Evolutionary conservation across 2,113 vertebrate species (phyloP), one percentile per base, ranked within the genome.

Genomic region (Petaurus breviceps): DNA sequence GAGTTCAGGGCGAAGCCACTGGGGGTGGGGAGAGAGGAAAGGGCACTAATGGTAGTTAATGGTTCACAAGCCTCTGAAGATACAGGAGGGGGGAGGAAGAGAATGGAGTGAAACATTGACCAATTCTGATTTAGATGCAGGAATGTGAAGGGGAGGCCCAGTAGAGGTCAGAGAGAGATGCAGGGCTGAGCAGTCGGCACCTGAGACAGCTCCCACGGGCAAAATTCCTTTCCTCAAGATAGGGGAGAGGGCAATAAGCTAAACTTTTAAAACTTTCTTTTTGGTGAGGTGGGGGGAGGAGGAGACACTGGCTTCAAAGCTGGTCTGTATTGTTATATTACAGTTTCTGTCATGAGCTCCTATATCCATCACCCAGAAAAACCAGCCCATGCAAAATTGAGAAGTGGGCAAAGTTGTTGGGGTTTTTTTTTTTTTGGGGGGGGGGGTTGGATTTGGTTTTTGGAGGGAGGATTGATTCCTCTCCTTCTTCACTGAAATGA

Each of bases 21-120:
- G 77, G 95, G 92, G 93, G 92, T n/a, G 0, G 8, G 68, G 22
- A 89, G 47, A 96, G 68, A 43, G 68, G 61, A 43, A 97, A 95
- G 91, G 28, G 24, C n/a, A 93, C 91, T 96, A 94, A 97, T 96
- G 96, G 84, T 90, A 91, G 95, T 94, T 98, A 98, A 98, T 98
- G 96, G 98, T 98, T 98, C 97, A 98, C 95, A 94, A 97, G 98
- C 93, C 55, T 96, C 95, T 96, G 96, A 96, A 96, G 97, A 96
- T 55, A 90, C 0, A 50, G 77, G 8, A 9, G 92, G 51, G 96
- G 96, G 95, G 92, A 93, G 94, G 22, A 1, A 84, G 92, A 90
- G 43, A 93, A 94, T n/a, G 46, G 50, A 96, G 98, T 98, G 94
- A 97, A 98, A 98, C 95, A 97, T 98, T 98, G 98, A 98, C 97